Evolutionary conservation across 2,113 vertebrate species (phyloP).

Genomic region (Thunnus maccoyii): DNA sequence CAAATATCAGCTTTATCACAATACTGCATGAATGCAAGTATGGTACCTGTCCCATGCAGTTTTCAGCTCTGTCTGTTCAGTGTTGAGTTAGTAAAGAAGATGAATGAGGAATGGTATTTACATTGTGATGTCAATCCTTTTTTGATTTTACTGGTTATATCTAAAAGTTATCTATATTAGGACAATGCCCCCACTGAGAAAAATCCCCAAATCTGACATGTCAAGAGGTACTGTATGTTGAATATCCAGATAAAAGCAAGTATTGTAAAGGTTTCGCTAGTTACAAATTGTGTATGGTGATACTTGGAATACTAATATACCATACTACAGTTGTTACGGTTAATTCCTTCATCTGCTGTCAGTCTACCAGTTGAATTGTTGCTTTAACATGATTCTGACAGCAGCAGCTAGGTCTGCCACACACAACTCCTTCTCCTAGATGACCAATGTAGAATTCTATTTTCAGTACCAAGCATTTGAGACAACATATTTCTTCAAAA

Average conservation of each 20-base stretch:
- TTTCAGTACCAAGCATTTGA: conserved; percentile 4
- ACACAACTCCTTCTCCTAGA: neutral
- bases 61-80: neutral
- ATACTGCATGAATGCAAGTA: neutral
- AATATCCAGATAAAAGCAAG: neutral
- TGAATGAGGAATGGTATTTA: neutral
- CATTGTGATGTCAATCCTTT: no score
- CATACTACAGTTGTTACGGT: neutral
- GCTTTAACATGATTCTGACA: conserved; percentile 9
- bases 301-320: neutral
- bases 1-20: neutral
- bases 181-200: neutral
- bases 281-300: neutral
- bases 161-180: neutral
- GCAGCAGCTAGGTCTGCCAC: neutral
- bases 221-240: neutral
- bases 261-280: neutral
- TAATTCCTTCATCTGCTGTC: neutral
- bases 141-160: neutral
- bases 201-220: neutral
- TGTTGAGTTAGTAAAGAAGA: neutral
- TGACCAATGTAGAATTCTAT: neutral
- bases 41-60: neutral
- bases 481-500: neutral
- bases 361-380: neutral